phyloP scores from a whole-genome alignment of 2,888 invertebrate genomes.

The Galerucella calmariensis region DNA sequence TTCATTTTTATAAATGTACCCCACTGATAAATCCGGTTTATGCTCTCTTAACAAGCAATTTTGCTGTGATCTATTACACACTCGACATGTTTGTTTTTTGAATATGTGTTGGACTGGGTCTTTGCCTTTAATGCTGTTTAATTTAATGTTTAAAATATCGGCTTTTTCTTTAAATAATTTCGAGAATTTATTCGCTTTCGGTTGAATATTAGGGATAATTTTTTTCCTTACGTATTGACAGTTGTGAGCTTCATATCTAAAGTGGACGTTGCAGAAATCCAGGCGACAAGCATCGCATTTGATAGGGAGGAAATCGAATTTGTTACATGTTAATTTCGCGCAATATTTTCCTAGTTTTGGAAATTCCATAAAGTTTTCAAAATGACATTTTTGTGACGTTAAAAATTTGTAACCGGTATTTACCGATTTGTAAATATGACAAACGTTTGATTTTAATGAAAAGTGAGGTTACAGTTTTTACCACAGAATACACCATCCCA shows the following conservation, averaged over 20 bases:
- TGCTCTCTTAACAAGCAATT: background rate
- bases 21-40: background rate
- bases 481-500: no score
- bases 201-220: background rate
- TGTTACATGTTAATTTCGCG: conserved; percentile 19
- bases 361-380: conserved; percentile 16
- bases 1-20: conserved; percentile 9
- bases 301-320: conserved; percentile 10
- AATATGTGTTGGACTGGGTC: background rate
- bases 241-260: conserved; percentile 1
- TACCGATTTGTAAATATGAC: no score
- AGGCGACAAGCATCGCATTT: conserved; percentile 10
- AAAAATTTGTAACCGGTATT: background rate
- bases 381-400: conserved; percentile 2
- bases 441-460: no score
- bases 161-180: background rate
- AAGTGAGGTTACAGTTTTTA: no score
- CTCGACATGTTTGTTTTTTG: background rate
- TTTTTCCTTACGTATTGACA: conserved; percentile 12
- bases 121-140: background rate
- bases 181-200: background rate
- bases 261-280: conserved; percentile 16
- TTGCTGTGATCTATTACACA: background rate
- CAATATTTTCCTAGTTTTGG: conserved; percentile 16
- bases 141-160: background rate